Evolutionary conservation across 2,113 vertebrate genomes (phyloP).

Genomic region (Lepus europaeus): DNA sequence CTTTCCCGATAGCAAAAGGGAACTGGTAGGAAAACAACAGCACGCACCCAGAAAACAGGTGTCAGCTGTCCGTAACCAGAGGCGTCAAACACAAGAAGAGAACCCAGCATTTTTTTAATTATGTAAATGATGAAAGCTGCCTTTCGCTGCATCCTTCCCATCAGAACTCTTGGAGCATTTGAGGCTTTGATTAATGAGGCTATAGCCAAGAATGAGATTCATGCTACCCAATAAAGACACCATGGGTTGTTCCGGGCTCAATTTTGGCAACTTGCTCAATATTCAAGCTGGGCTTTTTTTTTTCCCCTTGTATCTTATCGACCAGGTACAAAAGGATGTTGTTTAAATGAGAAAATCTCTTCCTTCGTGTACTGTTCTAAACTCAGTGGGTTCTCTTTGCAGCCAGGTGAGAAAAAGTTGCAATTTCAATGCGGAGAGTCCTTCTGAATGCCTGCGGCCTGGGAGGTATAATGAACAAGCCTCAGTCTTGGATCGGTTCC

Average conservation of each 20-base stretch:
- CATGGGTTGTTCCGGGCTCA: constrained; percentile 74
- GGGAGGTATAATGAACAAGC: constrained; percentile 84
- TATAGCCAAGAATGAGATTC: constrained; percentile 69
- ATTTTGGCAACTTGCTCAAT: constrained; percentile 82
- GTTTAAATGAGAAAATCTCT: constrained; percentile 83
- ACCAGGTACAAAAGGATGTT: constrained; percentile 84
- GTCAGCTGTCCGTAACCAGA: constrained; percentile 74
- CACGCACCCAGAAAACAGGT: constrained; percentile 47
- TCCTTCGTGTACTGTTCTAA: constrained; percentile 76
- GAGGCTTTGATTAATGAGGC: constrained; percentile 79
- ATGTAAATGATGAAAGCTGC: constrained; percentile 71
- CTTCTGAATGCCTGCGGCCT: constrained; percentile 80
- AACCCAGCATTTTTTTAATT: constrained; percentile 53
- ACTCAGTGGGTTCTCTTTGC: constrained; percentile 83
- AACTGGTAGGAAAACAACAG: not conserved
- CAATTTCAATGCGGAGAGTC: constrained; percentile 79
- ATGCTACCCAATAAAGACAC: constrained; percentile 79
- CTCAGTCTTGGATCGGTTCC: constrained; percentile 80
- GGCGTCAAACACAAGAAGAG: constrained; percentile 8
- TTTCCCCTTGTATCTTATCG: constrained; percentile 77
- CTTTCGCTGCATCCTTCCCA: constrained; percentile 70
- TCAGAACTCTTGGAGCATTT: constrained; percentile 64
- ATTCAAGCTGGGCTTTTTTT: constrained; percentile 76
- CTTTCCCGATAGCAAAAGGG: constrained; percentile 32
- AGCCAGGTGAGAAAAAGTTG: constrained; percentile 86